Evolutionary conservation across 2,888 invertebrate species (phyloP).

Genomic region (Perithous albicinctus): DNA sequence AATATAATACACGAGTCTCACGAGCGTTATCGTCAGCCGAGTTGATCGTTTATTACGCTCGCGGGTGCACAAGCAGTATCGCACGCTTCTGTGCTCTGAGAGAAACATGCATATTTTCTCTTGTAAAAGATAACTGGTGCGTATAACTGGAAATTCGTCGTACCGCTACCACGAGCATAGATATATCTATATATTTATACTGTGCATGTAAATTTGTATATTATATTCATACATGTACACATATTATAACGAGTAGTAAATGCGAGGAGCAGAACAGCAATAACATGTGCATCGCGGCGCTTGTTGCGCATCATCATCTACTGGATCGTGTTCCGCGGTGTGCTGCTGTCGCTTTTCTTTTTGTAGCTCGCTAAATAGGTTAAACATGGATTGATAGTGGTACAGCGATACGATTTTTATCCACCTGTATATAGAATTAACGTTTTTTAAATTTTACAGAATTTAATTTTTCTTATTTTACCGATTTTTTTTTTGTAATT

Average conservation of each 20-base stretch:
- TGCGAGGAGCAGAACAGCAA: constrained; percentile 1
- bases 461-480: too few species aligned
- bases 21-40: constrained; percentile 16
- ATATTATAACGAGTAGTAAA: not conserved
- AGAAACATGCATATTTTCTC: constrained; percentile 62
- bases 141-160: constrained; percentile 72
- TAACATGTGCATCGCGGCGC: not conserved
- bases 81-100: constrained; percentile 47
- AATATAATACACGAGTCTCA: constrained; percentile 5
- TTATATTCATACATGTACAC: not conserved
- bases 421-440: too few species aligned
- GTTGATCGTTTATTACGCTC: constrained; percentile 20
- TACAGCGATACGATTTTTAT: not conserved
- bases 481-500: too few species aligned
- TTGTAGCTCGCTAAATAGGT: not conserved
- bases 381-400: not conserved
- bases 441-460: too few species aligned
- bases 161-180: constrained; percentile 69
- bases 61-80: constrained; percentile 28
- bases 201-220: not conserved
- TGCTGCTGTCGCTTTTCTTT: not conserved
- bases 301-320: constrained; percentile 14
- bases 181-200: constrained; percentile 16
- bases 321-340: not conserved
- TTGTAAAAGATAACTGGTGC: constrained; percentile 70